Conservation (phyloP, 2,888 invertebrate species). For the Sinotaia quadrata region DNA sequence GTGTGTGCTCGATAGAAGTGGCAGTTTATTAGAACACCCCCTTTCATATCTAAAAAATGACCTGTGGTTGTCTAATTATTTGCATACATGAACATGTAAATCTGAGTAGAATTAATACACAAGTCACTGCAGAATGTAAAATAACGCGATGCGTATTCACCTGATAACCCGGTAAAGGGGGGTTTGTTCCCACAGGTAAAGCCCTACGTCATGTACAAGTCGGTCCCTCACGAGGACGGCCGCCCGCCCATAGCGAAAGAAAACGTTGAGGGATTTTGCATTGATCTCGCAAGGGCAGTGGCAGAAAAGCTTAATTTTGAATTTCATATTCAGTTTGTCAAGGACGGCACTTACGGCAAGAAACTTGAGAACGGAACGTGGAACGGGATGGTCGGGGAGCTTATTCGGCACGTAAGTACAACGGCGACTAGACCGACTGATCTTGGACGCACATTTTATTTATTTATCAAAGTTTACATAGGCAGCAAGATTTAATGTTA, state of each 20-base stretch:
- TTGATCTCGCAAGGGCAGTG: conserved; percentile 71
- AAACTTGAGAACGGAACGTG: conserved; percentile 60
- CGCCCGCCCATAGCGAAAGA: conserved; percentile 76
- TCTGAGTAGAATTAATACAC: no score
- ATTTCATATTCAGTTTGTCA: conserved; percentile 65
- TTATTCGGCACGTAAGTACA: conserved; percentile 64
- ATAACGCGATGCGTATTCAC: no score
- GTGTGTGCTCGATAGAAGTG: not conserved
- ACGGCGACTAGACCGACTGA: no score
- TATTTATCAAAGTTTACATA: no score
- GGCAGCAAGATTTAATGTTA: no score
- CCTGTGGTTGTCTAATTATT: not conserved
- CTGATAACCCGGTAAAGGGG: no score
- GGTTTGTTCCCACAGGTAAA: conserved; percentile 55
- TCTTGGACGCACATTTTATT: no score
- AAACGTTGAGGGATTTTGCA: conserved; percentile 76
- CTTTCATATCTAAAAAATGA: not conserved
- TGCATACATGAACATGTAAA: no score
- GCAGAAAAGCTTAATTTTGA: conserved; percentile 69
- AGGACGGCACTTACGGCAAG: conserved; percentile 62
- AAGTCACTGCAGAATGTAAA: no score
- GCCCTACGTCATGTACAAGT: conserved; percentile 64
- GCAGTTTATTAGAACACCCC: not conserved
- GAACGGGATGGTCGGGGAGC: conserved; percentile 72
- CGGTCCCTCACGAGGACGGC: conserved; percentile 45